A percentile compares a stretch with the other conserved stretches of the same genome.
Conservation (phyloP, 1,140 invertebrate species). For the Drosophila persimilis region DNA sequence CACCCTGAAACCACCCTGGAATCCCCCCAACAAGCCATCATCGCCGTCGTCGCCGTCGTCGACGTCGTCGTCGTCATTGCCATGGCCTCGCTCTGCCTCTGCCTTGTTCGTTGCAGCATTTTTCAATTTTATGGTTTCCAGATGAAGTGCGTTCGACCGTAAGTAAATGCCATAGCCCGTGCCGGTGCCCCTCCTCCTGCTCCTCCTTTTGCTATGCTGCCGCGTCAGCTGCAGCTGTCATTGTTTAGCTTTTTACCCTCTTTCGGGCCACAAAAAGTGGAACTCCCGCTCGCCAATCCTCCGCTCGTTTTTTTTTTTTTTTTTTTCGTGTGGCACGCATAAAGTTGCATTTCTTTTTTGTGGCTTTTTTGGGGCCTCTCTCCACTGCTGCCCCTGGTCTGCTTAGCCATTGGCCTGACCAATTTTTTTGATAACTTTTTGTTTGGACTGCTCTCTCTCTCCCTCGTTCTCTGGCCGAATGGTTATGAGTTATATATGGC, state of each 20-base stretch:
- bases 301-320: neutral
- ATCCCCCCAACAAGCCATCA: slow-evolving; percentile 6
- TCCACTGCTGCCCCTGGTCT: neutral
- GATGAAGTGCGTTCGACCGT: slow-evolving; percentile 79
- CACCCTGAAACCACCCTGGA: neutral
- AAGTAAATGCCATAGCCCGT: slow-evolving; percentile 60
- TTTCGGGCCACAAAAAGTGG: slow-evolving; percentile 29
- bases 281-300: neutral
- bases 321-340: slow-evolving; percentile 43
- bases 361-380: slow-evolving; percentile 11
- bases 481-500: slow-evolving; percentile 49
- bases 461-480: slow-evolving; percentile 16
- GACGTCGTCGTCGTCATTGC: slow-evolving; percentile 41
- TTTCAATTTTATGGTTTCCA: slow-evolving; percentile 81
- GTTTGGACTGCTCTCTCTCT: slow-evolving; percentile 11
- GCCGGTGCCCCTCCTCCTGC: neutral
- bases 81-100: slow-evolving; percentile 38
- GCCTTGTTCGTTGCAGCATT: slow-evolving; percentile 64
- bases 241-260: slow-evolving; percentile 74
- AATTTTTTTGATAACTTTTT: slow-evolving; percentile 34
- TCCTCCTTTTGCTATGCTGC: slow-evolving; percentile 11
- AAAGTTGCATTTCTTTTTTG: slow-evolving; percentile 59
- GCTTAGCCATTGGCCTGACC: slow-evolving; percentile 43
- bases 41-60: slow-evolving; percentile 16
- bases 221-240: slow-evolving; percentile 75